Percentiles rank a stretch among this genome's conserved stretches.
Conservation (phyloP, 2,113 vertebrate genomes). For the Oreochromis spilurus region DNA sequence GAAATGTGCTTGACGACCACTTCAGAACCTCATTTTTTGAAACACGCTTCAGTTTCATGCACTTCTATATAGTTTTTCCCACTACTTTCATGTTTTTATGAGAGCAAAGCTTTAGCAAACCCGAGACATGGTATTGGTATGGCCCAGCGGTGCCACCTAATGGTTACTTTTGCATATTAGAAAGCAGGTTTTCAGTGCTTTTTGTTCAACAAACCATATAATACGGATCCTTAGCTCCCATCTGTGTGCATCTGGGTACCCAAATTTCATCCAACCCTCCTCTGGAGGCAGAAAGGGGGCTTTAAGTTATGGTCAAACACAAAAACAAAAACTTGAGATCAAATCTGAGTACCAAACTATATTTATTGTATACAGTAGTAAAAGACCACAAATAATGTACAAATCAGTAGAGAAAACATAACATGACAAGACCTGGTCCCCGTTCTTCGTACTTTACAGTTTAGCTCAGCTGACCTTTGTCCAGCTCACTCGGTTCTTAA, state of each 20-base stretch:
- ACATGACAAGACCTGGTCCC: conserved; percentile 64
- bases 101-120: neutral
- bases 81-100: neutral
- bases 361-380: conserved; percentile 86
- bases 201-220: neutral
- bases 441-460: conserved; percentile 34
- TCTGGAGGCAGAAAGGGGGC: neutral
- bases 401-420: conserved; percentile 78
- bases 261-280: neutral
- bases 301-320: neutral
- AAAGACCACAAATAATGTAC: conserved; percentile 84
- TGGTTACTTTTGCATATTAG: neutral
- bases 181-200: neutral
- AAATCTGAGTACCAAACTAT: conserved; percentile 80
- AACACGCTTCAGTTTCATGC: neutral
- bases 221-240: neutral
- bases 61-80: neutral
- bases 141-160: conserved; percentile 37
- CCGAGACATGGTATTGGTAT: neutral
- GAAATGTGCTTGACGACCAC: neutral
- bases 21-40: neutral
- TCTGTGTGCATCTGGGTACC: neutral
- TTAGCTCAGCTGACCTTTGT: neutral
- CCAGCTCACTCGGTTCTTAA: neutral
- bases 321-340: neutral